Conservation (phyloP, 2,797 vertebrate genomes). For the Sebastes variabilis region DNA sequence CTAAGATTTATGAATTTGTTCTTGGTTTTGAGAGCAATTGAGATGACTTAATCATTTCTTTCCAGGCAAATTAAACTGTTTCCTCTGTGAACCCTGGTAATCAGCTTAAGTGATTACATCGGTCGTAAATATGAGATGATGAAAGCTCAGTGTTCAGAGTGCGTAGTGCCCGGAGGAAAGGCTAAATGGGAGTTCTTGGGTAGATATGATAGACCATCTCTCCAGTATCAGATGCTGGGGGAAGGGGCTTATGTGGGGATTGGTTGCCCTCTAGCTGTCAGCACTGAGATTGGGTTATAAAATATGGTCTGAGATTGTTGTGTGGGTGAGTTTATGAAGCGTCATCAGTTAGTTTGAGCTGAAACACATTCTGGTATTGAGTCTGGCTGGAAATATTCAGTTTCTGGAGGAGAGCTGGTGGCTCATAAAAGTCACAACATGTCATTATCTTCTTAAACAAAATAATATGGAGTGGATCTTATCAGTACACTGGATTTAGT, state of each 20-base stretch:
- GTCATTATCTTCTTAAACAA: not conserved
- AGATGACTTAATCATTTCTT: constrained; percentile 72
- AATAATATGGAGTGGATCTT: not conserved
- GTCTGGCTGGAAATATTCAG: not conserved
- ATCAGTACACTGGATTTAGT: not conserved
- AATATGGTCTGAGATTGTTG: constrained; percentile 39
- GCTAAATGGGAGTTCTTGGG: constrained; percentile 55
- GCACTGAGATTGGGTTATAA: constrained; percentile 66
- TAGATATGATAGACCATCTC: constrained; percentile 68
- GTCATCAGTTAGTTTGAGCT: constrained; percentile 17
- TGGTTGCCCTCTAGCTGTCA: constrained; percentile 88
- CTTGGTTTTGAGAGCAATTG: constrained; percentile 75
- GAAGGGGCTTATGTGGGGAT: constrained; percentile 71
- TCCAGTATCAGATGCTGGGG: constrained; percentile 47
- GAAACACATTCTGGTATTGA: not conserved
- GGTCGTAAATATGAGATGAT: constrained; percentile 78
- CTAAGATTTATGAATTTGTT: constrained; percentile 77
- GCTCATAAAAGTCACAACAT: not conserved
- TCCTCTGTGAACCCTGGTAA: constrained; percentile 79
- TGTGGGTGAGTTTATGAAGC: constrained; percentile 23
- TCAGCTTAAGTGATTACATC: constrained; percentile 80
- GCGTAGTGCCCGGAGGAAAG: constrained; percentile 54
- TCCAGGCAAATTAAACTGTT: constrained; percentile 79
- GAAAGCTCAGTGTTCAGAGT: constrained; percentile 66
- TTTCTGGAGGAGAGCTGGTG: not conserved